Percentiles rank a stretch among this genome's conserved stretches.
Conservation (phyloP, 1,140 invertebrate species). For the Matsumurasca onukii region DNA sequence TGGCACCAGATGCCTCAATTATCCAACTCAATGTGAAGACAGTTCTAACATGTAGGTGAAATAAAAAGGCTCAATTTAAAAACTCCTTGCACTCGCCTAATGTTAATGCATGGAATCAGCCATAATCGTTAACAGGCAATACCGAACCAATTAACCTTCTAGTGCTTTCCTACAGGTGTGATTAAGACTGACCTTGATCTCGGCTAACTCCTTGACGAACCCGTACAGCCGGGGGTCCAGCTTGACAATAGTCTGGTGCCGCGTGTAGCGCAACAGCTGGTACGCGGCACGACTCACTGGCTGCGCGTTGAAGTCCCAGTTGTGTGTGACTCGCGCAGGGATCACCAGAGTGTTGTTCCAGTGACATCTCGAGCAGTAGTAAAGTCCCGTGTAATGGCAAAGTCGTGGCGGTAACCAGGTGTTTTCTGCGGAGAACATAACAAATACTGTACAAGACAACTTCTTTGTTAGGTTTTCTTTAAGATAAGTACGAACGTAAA, state of each 20-base stretch:
- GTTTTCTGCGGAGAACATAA: conserved; percentile 14
- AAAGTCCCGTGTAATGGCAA: conserved; percentile 88
- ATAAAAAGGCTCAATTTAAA: too few species aligned
- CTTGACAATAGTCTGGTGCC: conserved; percentile 74
- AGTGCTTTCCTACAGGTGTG: too few species aligned
- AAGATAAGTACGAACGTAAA: too few species aligned
- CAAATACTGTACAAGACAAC: too few species aligned
- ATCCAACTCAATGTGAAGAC: too few species aligned
- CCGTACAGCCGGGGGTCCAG: conserved; percentile 81
- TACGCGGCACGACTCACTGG: conserved; percentile 70
- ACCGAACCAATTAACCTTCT: too few species aligned
- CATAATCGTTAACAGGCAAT: too few species aligned
- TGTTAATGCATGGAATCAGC: too few species aligned
- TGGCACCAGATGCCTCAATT: too few species aligned
- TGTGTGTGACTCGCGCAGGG: conserved; percentile 86
- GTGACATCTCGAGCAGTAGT: conserved; percentile 90
- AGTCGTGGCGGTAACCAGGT: conserved; percentile 60
- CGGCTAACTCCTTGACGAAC: conserved; percentile 81
- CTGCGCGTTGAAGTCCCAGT: conserved; percentile 88
- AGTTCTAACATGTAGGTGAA: too few species aligned
- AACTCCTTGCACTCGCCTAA: too few species aligned
- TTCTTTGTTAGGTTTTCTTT: too few species aligned
- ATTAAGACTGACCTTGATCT: conserved; percentile 59
- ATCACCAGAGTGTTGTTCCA: conserved; percentile 80
- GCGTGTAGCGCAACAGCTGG: conserved; percentile 67